Evolutionary conservation across 2,113 vertebrate species (phyloP), one percentile per base, ranked within the genome.

Genomic region (Propithecus coquereli): DNA sequence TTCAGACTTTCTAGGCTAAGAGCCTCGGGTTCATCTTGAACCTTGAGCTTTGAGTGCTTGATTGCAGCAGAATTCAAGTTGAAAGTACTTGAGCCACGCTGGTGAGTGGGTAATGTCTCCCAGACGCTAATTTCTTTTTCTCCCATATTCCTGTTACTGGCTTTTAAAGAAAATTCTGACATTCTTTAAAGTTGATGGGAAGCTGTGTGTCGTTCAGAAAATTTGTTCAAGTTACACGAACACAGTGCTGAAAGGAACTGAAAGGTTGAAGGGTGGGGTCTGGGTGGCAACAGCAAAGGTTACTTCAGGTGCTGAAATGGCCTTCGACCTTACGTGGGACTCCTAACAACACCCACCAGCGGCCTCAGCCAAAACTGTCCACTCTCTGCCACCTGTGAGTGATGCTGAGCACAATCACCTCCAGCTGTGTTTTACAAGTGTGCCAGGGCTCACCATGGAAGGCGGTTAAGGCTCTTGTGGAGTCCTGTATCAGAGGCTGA

Each of bases 81-180:
- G 50, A 76, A 96, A 73, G 18, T 76, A 71, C 71, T 65, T 34
- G n/a, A 96, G 52, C 63, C 40, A 80, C 32, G 70, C 76, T 81
- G 52, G 14, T 61, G 63, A 90, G 73, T 68, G 52, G 82, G 22
- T 91, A 87, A 73, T 85, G 66, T 50, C 54, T 81, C 20, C 14
- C 70, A 94, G 91, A 71, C 5, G 34, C 91, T 83, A 30, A 76
- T 94, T 96, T 82, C 59, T 32, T 94, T 94, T 87, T 61, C 50
- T 92, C 27, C 76, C 22, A 8, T 85, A 57, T 87, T 97, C 81
- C 85, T 80, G 4, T 54, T 88, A 91, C 34, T 93, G 30, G 25
- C 17, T 90, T 95, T 85, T 77, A 94, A 84, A 94, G 76, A 97
- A 76, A 65, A 83, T 52, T 63, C 59, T 73, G 17, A 61, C 66